Conservation (phyloP, 2,113 vertebrate genomes). For the Takifugu flavidus region DNA sequence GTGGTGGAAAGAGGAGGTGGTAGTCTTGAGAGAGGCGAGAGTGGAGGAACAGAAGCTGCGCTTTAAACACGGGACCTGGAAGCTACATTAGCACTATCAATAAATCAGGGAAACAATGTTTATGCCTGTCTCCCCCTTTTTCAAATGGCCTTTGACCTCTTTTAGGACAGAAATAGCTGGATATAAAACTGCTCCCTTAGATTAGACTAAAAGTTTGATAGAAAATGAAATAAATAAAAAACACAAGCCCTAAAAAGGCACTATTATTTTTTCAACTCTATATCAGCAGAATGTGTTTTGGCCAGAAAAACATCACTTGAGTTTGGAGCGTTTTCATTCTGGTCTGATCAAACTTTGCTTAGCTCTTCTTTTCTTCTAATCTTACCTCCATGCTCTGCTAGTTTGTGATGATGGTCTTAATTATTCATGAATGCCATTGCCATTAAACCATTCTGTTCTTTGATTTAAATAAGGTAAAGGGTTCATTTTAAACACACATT, state of each 20-base stretch:
- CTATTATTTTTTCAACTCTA: too few species aligned
- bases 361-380: too few species aligned
- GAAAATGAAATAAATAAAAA: neutral
- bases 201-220: neutral
- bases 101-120: slow-evolving; percentile 31
- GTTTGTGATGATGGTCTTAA: too few species aligned
- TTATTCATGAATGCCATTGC: too few species aligned
- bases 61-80: slow-evolving; percentile 30
- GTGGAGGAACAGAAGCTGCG: slow-evolving; percentile 3
- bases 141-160: neutral
- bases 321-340: too few species aligned
- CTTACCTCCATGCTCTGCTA: too few species aligned
- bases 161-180: neutral
- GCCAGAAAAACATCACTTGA: too few species aligned
- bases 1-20: neutral
- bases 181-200: neutral
- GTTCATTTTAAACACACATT: too few species aligned
- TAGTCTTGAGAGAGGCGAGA: slow-evolving; percentile 13
- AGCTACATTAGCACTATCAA: slow-evolving; percentile 36
- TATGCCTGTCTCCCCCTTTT: neutral
- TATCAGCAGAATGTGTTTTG: too few species aligned
- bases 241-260: neutral
- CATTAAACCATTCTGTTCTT: too few species aligned
- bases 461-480: too few species aligned
- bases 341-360: too few species aligned